Base-by-base conservation (phyloP, 2,888 invertebrate genomes). In the Drosophila prostipennis region DNA sequence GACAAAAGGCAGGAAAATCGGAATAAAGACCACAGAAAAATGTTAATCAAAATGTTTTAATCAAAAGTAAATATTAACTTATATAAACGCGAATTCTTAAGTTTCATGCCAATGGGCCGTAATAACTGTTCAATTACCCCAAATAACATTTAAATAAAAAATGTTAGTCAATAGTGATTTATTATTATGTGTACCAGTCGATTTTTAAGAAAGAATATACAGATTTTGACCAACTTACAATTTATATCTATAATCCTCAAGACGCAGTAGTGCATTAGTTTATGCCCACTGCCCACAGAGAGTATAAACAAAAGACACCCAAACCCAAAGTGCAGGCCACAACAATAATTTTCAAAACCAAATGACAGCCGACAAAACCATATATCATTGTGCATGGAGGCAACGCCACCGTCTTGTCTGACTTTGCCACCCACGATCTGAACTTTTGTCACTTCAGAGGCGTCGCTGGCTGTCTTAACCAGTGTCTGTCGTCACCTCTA, bases 281-380 rank as follows among this genome's bases (percentile, higher is more conserved):
- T 6, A 34, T 26, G 23, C 14, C 32, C 34, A 26, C 8, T 10
- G 23, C 3, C 7, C 19, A 16, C 19, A 14, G 19, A 61, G 64
- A 26, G 72, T 61, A 52, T 48, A 4, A 48, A 70, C 64, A 63
- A 72, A 70, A 72, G 53, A 72, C 48, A 61, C 53, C 51, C 68
- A 72, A 68, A 52, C 39, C 68, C 68, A 51, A 45, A 59, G 72
- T 68, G 68, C 60, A 46, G 65, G 59, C 80, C 60, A 59, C 46
- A 72, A 80, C 77, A 76, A 76, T 81, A 89, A 83, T 89, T 84
- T 74, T 55, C 76, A 80, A 80, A 90, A 75, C 78, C 79, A 79
- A 84, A 79, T 89, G 90, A 89, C 90, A 89, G 89, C 84, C 90
- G 91, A 89, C 90, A 90, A 87, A 89, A 84, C 76, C 90, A 90